Conservation (phyloP, 1,140 invertebrate species). For the Piezodorus guildinii region DNA sequence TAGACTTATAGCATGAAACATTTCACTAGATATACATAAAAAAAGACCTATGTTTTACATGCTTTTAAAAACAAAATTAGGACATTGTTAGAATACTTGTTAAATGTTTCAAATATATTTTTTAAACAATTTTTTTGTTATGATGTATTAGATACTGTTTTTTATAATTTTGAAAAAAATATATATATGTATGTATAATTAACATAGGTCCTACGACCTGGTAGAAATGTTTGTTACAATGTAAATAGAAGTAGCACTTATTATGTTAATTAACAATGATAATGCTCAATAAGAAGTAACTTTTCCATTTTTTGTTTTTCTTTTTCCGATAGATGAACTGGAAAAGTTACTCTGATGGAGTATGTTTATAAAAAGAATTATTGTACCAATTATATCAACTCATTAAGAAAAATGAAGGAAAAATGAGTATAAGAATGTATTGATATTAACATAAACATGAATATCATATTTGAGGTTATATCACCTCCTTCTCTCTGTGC, state of each 20-base stretch:
- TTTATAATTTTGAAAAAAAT: slow-evolving; percentile 13
- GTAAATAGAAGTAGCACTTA: slow-evolving; percentile 21
- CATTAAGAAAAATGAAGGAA: too few species aligned
- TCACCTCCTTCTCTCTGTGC: too few species aligned
- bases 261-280: slow-evolving; percentile 14
- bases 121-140: slow-evolving; percentile 19
- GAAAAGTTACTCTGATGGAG: slow-evolving; percentile 22
- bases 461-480: too few species aligned
- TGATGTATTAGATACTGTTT: slow-evolving; percentile 11
- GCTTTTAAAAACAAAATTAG: slow-evolving; percentile 21
- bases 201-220: slow-evolving; percentile 7
- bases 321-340: not conserved
- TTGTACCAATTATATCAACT: slow-evolving; percentile 19
- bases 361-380: slow-evolving; percentile 22
- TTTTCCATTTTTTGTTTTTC: slow-evolving; percentile 4
- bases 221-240: slow-evolving; percentile 21
- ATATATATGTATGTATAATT: slow-evolving; percentile 4
- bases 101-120: slow-evolving; percentile 26
- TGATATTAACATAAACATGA: too few species aligned
- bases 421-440: too few species aligned
- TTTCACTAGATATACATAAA: slow-evolving; percentile 15
- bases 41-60: slow-evolving; percentile 21
- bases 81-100: slow-evolving; percentile 22
- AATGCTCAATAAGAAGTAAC: slow-evolving; percentile 19
- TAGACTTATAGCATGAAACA: slow-evolving; percentile 22